phyloP scores from a whole-genome alignment of 92 coral and sea anemone species.

The Scolanthus callimorphus region DNA sequence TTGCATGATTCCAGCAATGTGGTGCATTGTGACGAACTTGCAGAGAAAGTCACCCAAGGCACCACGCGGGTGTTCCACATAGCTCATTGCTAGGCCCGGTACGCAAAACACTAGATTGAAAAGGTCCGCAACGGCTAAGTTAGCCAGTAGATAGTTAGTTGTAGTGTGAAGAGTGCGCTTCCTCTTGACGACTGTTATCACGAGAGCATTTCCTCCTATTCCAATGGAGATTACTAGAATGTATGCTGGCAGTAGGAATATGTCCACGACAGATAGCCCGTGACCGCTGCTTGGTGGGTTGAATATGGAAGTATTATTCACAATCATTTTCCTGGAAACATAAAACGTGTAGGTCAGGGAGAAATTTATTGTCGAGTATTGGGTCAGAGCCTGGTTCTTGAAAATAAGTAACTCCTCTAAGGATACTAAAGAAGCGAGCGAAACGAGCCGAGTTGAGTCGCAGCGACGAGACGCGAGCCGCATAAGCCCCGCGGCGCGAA shows the following conservation, averaged over 20 bases:
- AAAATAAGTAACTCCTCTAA: too few relatives aligned
- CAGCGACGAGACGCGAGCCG: too few relatives aligned
- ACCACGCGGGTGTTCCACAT: constrained; percentile 40
- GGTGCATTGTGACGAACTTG: constrained; percentile 63
- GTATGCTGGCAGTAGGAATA: constrained; percentile 34
- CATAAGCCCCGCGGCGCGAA: too few relatives aligned
- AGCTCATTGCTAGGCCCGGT: constrained; percentile 40
- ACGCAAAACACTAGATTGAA: constrained; percentile 56
- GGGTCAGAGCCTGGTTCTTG: too few relatives aligned
- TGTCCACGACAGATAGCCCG: constrained; percentile 3
- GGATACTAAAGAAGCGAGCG: too few relatives aligned
- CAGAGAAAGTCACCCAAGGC: constrained; percentile 50
- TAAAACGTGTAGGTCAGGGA: too few relatives aligned
- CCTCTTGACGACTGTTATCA: constrained; percentile 51
- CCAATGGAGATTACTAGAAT: constrained; percentile 45
- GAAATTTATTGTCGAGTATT: too few relatives aligned
- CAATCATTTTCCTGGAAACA: too few relatives aligned
- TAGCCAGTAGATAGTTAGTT: constrained; percentile 62
- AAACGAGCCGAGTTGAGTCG: too few relatives aligned
- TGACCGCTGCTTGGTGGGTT: not conserved
- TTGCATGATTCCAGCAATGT: constrained; percentile 53
- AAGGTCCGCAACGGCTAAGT: constrained; percentile 71
- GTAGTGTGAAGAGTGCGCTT: constrained; percentile 59
- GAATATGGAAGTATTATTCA: too few relatives aligned
- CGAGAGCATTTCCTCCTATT: constrained; percentile 58